Evolutionary conservation across 1,140 invertebrate genomes (phyloP).

Genomic region (Chrysoperla carnea): DNA sequence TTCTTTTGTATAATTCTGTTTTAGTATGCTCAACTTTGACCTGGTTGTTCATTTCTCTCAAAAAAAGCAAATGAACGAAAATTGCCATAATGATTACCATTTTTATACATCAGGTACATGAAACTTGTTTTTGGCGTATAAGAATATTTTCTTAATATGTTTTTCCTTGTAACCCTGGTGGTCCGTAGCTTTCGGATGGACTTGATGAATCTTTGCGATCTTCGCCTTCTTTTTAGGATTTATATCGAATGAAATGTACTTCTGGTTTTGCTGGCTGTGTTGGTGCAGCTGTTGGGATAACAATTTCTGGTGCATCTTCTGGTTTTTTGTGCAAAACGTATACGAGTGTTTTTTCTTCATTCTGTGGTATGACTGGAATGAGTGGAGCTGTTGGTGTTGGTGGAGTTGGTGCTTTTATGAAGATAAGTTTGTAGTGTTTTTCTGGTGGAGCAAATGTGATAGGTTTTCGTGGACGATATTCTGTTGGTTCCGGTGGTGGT

Average conservation of each 20-base stretch:
- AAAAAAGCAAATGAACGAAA: constrained; percentile 1
- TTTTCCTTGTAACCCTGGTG: background rate
- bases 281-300: constrained; percentile 54
- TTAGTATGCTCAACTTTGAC: background rate
- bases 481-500: constrained; percentile 62
- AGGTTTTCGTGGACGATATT: constrained; percentile 40
- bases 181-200: background rate
- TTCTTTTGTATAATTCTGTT: too few species aligned
- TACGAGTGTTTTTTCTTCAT: constrained; percentile 72
- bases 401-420: constrained; percentile 70
- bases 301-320: constrained; percentile 56
- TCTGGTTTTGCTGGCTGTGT: constrained; percentile 67
- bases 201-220: constrained; percentile 4
- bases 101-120: too few species aligned
- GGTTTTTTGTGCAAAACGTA: constrained; percentile 76
- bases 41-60: constrained; percentile 5
- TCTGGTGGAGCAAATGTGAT: constrained; percentile 51
- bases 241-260: constrained; percentile 74
- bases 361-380: constrained; percentile 55
- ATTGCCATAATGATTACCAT: background rate
- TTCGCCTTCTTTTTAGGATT: constrained; percentile 35
- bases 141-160: too few species aligned
- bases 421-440: constrained; percentile 79
- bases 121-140: too few species aligned
- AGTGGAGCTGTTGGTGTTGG: constrained; percentile 57